Percentiles rank a stretch among this genome's conserved stretches.
Conservation (phyloP, 2,888 invertebrate species). For the Auanema sp. region DNA sequence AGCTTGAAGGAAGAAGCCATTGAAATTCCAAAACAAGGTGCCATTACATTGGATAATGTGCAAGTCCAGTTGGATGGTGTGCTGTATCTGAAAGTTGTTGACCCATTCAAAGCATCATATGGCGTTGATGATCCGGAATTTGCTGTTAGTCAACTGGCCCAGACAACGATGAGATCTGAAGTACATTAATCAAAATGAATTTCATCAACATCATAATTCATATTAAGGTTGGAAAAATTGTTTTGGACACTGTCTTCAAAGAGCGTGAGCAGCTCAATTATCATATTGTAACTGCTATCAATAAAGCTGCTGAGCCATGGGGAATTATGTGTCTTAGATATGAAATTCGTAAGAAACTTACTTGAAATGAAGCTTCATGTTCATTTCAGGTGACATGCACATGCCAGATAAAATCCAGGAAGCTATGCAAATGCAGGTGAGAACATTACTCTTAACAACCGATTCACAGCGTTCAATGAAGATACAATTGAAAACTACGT, state of each 20-base stretch:
- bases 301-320: slow-evolving; percentile 97
- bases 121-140: slow-evolving; percentile 99
- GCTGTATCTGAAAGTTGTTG: slow-evolving; percentile 85
- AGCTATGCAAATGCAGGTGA: slow-evolving; percentile 99
- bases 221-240: slow-evolving; percentile 78
- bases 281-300: slow-evolving; percentile 90
- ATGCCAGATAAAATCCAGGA: slow-evolving; percentile 89
- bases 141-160: slow-evolving; percentile 96
- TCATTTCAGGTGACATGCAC: slow-evolving; percentile 78
- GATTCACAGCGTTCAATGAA: no score
- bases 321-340: slow-evolving; percentile 93
- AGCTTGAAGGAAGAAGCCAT: slow-evolving; percentile 98
- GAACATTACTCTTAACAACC: no score
- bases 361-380: background rate
- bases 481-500: no score
- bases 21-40: slow-evolving; percentile 90
- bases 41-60: slow-evolving; percentile 96
- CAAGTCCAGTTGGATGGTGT: slow-evolving; percentile 95
- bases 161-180: slow-evolving; percentile 99
- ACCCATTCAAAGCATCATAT: slow-evolving; percentile 92
- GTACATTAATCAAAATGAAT: slow-evolving; percentile 9
- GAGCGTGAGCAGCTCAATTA: slow-evolving; percentile 94
- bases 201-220: no score
- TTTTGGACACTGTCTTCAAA: slow-evolving; percentile 87
- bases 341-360: slow-evolving; percentile 79